Evolutionary conservation across 2,888 invertebrate species (phyloP).

Genomic region (Cataglyphis rosenhaueri): DNA sequence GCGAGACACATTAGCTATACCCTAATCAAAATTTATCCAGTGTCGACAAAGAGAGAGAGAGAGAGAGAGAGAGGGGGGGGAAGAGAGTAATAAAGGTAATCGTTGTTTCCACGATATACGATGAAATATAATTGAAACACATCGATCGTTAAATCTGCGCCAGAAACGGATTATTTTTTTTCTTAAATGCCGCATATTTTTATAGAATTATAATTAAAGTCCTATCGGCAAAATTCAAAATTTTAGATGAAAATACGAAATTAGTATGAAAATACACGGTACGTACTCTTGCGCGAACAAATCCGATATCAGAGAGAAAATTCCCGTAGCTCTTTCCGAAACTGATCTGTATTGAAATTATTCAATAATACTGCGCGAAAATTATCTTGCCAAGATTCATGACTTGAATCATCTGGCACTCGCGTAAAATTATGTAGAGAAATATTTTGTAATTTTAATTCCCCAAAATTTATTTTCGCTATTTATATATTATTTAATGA

Average conservation of each 20-base stretch:
- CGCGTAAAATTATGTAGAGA: not conserved
- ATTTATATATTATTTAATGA: conserved; percentile 9
- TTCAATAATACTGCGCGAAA: not conserved
- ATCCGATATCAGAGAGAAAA: not conserved
- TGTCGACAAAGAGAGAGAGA: not conserved
- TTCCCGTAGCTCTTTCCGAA: not conserved
- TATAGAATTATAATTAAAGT: not conserved
- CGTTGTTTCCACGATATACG: not conserved
- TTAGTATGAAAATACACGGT: not conserved
- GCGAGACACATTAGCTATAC: not conserved
- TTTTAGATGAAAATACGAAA: not conserved
- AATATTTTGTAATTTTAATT: not conserved
- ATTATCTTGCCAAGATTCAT: not conserved
- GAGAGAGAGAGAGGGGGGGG: too few relatives aligned
- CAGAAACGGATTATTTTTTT: not conserved
- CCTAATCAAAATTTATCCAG: conserved; percentile 15
- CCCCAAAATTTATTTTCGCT: not conserved
- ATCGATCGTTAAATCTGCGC: not conserved
- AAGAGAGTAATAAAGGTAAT: not conserved
- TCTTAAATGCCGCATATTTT: not conserved
- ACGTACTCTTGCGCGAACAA: not conserved
- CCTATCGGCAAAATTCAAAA: not conserved
- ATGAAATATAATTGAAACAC: not conserved
- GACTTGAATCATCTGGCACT: not conserved
- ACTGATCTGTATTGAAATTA: not conserved